phyloP scores from a whole-genome alignment of 2,888 invertebrate species.

The Luperina testacea region DNA sequence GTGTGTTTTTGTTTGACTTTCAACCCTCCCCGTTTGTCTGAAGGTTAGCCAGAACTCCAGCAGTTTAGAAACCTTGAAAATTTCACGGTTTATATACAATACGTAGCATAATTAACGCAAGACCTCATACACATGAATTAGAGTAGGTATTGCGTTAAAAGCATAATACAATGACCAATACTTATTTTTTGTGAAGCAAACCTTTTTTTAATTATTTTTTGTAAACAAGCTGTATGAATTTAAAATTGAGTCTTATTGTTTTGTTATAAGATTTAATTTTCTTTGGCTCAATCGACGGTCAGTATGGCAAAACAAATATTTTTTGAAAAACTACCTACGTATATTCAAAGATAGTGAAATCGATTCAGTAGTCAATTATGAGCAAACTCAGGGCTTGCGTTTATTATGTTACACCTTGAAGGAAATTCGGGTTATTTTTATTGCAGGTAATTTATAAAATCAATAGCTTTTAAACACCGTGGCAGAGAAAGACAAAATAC shows the following conservation, averaged over 20 bases:
- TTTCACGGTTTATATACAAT: not conserved
- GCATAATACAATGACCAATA: too few relatives aligned
- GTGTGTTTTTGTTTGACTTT: not conserved
- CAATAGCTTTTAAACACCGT: not conserved
- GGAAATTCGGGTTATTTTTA: not conserved
- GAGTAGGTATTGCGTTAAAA: too few relatives aligned
- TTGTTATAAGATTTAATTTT: not conserved
- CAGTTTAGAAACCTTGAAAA: not conserved
- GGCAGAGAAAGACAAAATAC: not conserved
- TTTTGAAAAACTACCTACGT: too few relatives aligned
- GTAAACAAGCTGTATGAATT: too few relatives aligned
- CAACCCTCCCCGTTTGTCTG: not conserved
- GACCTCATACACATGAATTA: too few relatives aligned
- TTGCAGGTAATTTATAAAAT: not conserved
- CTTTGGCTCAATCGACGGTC: not conserved
- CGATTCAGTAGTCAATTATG: not conserved
- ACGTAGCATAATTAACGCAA: too few relatives aligned
- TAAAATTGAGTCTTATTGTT: not conserved
- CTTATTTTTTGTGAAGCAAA: not conserved
- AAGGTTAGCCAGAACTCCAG: too few relatives aligned
- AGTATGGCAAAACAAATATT: too few relatives aligned
- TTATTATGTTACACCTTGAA: not conserved
- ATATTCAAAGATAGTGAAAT: not conserved
- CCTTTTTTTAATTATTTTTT: too few relatives aligned
- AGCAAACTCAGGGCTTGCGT: not conserved